phyloP scores from a whole-genome alignment of 1,140 invertebrate genomes.

The Protaetia brevitarsis region DNA sequence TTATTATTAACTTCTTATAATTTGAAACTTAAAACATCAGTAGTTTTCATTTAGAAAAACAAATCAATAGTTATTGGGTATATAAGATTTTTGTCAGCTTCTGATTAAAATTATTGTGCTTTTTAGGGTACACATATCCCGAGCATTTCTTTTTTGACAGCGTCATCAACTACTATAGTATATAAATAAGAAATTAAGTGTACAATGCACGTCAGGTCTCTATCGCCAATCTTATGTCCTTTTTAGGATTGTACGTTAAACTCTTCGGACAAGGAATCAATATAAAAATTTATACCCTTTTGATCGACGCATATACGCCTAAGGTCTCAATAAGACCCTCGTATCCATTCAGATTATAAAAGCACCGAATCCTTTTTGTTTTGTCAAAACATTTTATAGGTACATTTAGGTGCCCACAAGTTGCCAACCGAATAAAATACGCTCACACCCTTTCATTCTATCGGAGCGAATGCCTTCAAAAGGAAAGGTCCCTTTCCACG shows the following conservation, averaged over 20 bases:
- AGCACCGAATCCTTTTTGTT: background rate
- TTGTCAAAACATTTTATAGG: slow-evolving; percentile 21
- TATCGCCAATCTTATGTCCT: slow-evolving; percentile 21
- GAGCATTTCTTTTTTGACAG: no score
- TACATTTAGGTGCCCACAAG: slow-evolving; percentile 22
- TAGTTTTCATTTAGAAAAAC: no score
- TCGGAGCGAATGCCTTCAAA: slow-evolving; percentile 17
- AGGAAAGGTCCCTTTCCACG: slow-evolving; percentile 6
- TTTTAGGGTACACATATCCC: no score
- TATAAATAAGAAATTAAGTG: background rate
- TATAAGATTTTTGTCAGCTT: no score
- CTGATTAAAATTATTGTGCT: no score
- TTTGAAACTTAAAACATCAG: no score
- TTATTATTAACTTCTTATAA: no score
- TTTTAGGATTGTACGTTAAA: background rate
- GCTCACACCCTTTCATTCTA: slow-evolving; percentile 20
- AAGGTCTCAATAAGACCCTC: background rate
- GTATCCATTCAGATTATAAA: background rate
- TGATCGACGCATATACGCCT: background rate
- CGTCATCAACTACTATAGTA: no score
- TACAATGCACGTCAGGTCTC: background rate
- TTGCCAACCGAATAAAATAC: slow-evolving; percentile 24
- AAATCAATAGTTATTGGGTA: no score
- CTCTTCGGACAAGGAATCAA: background rate
- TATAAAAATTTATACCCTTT: slow-evolving; percentile 7